phyloP scores from a whole-genome alignment of 2,888 invertebrate genomes.

The Dynastes grantii region DNA sequence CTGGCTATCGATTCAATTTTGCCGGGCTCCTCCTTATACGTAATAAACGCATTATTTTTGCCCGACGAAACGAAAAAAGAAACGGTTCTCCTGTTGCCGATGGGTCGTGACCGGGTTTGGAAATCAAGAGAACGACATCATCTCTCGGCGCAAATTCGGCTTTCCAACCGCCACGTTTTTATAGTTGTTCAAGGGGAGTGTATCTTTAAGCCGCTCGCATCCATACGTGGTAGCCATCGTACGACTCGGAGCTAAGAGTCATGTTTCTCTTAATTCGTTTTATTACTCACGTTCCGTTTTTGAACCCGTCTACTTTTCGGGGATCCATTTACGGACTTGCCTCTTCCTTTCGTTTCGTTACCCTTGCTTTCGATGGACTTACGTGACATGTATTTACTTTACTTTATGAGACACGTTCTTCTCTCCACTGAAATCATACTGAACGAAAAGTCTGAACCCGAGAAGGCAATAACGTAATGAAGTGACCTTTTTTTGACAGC shows the following conservation, averaged over 20 bases:
- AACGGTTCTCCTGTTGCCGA: constrained; percentile 18
- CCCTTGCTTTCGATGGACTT: constrained; percentile 16
- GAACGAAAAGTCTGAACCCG: constrained; percentile 1
- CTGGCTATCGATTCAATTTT: constrained; percentile 30
- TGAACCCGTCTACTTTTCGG: constrained; percentile 38
- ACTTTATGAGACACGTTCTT: constrained; percentile 7
- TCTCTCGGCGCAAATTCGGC: constrained; percentile 4
- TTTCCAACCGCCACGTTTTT: constrained; percentile 25
- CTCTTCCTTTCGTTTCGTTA: background rate
- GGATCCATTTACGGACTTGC: constrained; percentile 38
- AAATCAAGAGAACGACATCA: constrained; percentile 36
- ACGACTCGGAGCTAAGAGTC: background rate
- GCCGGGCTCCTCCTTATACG: constrained; percentile 1
- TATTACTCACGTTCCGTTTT: constrained; percentile 44
- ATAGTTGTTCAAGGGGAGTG: constrained; percentile 1
- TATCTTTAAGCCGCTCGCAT: constrained; percentile 3
- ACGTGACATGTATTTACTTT: constrained; percentile 43
- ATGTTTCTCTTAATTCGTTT: constrained; percentile 44
- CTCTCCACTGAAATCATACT: constrained; percentile 20
- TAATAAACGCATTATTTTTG: constrained; percentile 37
- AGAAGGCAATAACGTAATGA: background rate
- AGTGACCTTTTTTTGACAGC: background rate
- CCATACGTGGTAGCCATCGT: background rate
- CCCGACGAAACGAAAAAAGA: background rate
- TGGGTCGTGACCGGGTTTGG: constrained; percentile 37